Percentiles rank a stretch among this genome's conserved stretches.
phyloP scores from a whole-genome alignment of 1,140 invertebrate species.

The Trinorchestia longiramus region DNA sequence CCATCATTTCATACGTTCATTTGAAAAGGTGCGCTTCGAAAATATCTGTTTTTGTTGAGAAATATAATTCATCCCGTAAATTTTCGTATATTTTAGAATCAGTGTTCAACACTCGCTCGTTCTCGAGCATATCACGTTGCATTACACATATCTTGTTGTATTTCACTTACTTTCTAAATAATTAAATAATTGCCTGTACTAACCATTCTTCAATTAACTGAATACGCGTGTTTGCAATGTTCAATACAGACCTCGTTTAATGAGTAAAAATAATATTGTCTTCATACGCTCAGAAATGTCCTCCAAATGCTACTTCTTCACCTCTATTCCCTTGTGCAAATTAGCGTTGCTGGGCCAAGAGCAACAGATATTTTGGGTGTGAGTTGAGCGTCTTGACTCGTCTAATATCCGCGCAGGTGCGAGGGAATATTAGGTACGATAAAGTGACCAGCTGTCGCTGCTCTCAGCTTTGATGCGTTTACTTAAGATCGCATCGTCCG shows the following conservation, averaged over 20 bases:
- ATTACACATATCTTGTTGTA: background rate
- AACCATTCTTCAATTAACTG: background rate
- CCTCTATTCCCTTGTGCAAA: background rate
- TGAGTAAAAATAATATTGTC: background rate
- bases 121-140: background rate
- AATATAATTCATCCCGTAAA: background rate
- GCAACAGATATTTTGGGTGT: background rate
- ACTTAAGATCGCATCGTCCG: background rate
- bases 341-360: background rate
- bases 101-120: background rate
- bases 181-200: too few species aligned
- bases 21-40: background rate
- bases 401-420: conserved; percentile 14
- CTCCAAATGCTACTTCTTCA: background rate
- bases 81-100: background rate
- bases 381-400: background rate
- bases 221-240: background rate
- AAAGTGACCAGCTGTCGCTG: background rate
- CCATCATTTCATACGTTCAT: background rate
- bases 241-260: background rate
- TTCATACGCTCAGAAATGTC: background rate
- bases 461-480: background rate
- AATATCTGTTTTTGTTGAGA: background rate
- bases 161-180: background rate
- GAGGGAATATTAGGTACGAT: background rate